Percentiles rank a stretch among this genome's conserved stretches.
Conservation (phyloP, 35 echinoderm and acorn worm species). For the Heliocidaris tuberculata region DNA sequence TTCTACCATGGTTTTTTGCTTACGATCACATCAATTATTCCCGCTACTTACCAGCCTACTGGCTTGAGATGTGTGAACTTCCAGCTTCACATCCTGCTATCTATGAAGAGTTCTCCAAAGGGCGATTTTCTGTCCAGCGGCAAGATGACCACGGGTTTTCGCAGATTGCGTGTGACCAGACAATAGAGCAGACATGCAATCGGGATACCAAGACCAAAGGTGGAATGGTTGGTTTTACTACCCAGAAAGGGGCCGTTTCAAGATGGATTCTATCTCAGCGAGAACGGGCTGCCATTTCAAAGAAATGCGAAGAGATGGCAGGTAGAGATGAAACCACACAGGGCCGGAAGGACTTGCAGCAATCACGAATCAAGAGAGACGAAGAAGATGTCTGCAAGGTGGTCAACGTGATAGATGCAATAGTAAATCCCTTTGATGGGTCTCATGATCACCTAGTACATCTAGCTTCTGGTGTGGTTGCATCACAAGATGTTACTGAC, state of each 20-base stretch:
- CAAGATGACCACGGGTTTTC: conserved; percentile 59
- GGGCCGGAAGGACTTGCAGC: background rate
- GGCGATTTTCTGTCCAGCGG: conserved; percentile 47
- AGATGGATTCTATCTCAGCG: conserved; percentile 61
- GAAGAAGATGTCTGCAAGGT: background rate
- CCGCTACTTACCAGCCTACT: conserved; percentile 63
- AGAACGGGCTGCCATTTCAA: conserved; percentile 56
- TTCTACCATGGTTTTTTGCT: conserved; percentile 73
- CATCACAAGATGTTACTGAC: background rate
- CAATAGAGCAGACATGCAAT: conserved; percentile 69
- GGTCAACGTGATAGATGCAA: background rate
- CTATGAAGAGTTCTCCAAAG: conserved; percentile 15
- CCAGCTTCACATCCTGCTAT: conserved; percentile 42
- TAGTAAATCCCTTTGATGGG: conserved; percentile 56
- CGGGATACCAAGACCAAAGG: conserved; percentile 59
- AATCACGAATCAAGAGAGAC: background rate
- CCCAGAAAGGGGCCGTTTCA: conserved; percentile 31
- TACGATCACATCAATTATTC: conserved; percentile 70
- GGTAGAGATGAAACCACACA: background rate
- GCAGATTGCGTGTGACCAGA: conserved; percentile 40
- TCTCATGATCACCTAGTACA: background rate
- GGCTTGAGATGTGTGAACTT: conserved; percentile 61
- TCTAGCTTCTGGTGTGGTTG: background rate
- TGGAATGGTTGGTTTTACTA: conserved; percentile 58
- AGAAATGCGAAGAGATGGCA: conserved; percentile 68